Percentiles rank a stretch among this genome's conserved stretches.
phyloP scores from a whole-genome alignment of 2,888 invertebrate species.

The Philhelius pedissequus region DNA sequence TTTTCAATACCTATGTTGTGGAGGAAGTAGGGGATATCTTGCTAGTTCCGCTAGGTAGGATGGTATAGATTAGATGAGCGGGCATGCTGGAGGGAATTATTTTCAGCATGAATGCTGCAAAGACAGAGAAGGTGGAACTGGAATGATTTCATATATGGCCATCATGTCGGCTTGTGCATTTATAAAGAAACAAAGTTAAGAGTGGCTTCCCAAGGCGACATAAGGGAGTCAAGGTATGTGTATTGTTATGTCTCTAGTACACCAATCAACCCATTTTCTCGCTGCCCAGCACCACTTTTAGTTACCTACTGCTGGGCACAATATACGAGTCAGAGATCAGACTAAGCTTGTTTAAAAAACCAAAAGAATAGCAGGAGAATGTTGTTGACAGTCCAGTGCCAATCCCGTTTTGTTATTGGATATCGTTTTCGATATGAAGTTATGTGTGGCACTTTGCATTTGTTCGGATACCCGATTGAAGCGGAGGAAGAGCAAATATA shows the following conservation, averaged over 20 bases:
- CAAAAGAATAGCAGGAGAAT: constrained; percentile 17
- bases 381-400: constrained; percentile 36
- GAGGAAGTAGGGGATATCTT: background rate
- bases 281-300: background rate
- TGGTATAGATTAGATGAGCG: background rate
- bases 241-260: too few relatives aligned
- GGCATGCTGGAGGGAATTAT: constrained; percentile 14
- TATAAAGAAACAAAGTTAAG: constrained; percentile 35
- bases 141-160: background rate
- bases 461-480: background rate
- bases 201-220: constrained; percentile 11
- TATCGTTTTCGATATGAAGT: constrained; percentile 56
- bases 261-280: background rate
- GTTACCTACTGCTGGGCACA: background rate
- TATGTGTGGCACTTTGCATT: constrained; percentile 51
- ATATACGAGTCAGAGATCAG: background rate
- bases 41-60: background rate
- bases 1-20: background rate
- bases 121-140: background rate
- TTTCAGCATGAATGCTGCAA: constrained; percentile 24
- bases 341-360: constrained; percentile 15
- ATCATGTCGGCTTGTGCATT: constrained; percentile 3
- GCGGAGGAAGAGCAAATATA: constrained; percentile 2
- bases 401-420: too few relatives aligned
- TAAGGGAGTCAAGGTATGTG: background rate